phyloP scores from a whole-genome alignment of 2,797 vertebrate species.

The Sebastes minor region DNA sequence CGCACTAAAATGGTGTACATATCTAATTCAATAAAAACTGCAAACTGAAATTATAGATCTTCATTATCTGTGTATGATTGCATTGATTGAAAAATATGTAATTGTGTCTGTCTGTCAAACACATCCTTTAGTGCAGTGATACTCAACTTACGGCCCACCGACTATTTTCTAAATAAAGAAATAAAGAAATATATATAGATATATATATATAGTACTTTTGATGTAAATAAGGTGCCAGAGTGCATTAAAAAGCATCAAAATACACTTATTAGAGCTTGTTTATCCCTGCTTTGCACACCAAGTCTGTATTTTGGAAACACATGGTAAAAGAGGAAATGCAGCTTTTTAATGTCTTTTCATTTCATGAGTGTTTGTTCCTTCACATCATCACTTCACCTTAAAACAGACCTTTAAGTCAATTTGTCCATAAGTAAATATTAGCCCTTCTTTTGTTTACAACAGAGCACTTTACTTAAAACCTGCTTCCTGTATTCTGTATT shows the following conservation, averaged over 20 bases:
- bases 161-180: background rate
- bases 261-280: background rate
- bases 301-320: background rate
- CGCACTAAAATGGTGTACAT: background rate
- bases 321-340: background rate
- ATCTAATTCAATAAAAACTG: background rate
- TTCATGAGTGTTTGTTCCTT: background rate
- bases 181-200: too few species aligned
- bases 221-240: background rate
- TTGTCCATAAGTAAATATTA: background rate
- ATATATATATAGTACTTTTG: background rate
- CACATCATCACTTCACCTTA: background rate
- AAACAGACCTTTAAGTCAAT: too few species aligned
- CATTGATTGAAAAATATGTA: background rate
- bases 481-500: background rate
- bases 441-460: background rate
- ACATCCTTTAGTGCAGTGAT: background rate
- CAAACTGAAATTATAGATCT: background rate
- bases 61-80: background rate
- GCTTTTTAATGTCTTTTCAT: background rate
- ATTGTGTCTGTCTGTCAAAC: background rate
- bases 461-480: background rate
- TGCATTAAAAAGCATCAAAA: background rate
- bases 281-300: background rate
- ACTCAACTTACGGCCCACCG: background rate